Evolutionary conservation across 2,113 vertebrate genomes (phyloP).

Genomic region (Alces alces): DNA sequence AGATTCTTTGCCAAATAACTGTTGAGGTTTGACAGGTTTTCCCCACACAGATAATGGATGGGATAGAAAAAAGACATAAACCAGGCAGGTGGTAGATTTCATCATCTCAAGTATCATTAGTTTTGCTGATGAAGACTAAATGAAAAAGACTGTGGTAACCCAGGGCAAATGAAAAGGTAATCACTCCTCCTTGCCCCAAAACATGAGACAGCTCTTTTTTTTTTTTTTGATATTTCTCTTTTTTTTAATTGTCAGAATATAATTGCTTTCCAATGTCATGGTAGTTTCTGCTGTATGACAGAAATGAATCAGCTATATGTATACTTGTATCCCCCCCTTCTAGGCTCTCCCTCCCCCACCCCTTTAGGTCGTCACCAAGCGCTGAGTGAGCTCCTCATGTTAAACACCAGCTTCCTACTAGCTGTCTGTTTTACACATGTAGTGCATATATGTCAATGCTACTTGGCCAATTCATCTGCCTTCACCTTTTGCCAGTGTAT

Average conservation of each 20-base stretch:
- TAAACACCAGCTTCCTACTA: not conserved
- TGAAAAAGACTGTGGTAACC: not conserved
- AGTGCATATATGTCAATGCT: not conserved
- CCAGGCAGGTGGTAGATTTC: not conserved
- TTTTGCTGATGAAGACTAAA: not conserved
- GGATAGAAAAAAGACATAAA: not conserved
- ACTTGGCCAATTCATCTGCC: not conserved
- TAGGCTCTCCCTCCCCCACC: not conserved
- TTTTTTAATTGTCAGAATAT: not conserved
- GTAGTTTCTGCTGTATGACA: not conserved
- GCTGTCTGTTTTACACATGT: not conserved
- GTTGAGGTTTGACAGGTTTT: not conserved
- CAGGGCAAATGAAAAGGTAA: not conserved
- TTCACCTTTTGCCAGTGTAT: not conserved
- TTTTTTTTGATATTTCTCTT: not conserved
- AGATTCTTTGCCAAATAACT: not conserved
- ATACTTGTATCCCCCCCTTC: not conserved
- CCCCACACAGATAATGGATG: too few species aligned
- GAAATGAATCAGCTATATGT: not conserved
- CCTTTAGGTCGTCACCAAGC: not conserved
- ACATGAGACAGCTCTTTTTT: not conserved
- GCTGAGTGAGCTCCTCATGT: not conserved
- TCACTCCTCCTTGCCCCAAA: accelerated
- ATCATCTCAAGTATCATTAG: not conserved
- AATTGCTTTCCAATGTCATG: not conserved